phyloP scores from a whole-genome alignment of 2,113 vertebrate genomes.

The Puffinus mauretanicus region DNA sequence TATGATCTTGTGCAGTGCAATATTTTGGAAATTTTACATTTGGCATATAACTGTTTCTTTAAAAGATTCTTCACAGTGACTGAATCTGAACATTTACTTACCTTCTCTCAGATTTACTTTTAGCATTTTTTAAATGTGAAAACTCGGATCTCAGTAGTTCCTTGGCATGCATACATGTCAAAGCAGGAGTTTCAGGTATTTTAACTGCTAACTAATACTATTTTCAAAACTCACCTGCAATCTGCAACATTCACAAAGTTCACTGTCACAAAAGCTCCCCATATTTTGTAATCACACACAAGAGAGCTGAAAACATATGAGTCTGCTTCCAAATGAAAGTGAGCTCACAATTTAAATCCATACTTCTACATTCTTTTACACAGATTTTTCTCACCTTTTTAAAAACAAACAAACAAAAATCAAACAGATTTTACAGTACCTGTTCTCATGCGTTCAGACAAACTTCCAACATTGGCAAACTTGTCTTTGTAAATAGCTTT shows the following conservation, averaged over 20 bases:
- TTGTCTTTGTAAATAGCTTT: constrained; percentile 80
- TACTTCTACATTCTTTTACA: neutral
- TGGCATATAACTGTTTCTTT: neutral
- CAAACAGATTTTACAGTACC: constrained; percentile 57
- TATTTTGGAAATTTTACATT: neutral
- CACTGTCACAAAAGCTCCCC: neutral
- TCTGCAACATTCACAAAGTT: neutral
- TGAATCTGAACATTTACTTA: neutral
- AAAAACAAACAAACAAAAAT: neutral
- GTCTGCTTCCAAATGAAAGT: neutral
- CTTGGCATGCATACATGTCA: neutral
- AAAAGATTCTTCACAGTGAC: neutral
- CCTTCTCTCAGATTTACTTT: neutral
- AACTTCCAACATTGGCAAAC: constrained; percentile 69
- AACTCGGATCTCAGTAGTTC: neutral
- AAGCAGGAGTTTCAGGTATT: neutral
- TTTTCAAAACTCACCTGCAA: neutral
- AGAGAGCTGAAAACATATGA: neutral
- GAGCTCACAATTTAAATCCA: neutral
- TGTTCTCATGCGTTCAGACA: constrained; percentile 81
- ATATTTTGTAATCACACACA: neutral
- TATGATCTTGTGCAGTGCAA: neutral
- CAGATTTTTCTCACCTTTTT: neutral
- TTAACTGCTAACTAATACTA: neutral
- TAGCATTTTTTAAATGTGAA: neutral